Conservation (phyloP, 2,797 vertebrate genomes). For the Catamblyrhynchus diadema region DNA sequence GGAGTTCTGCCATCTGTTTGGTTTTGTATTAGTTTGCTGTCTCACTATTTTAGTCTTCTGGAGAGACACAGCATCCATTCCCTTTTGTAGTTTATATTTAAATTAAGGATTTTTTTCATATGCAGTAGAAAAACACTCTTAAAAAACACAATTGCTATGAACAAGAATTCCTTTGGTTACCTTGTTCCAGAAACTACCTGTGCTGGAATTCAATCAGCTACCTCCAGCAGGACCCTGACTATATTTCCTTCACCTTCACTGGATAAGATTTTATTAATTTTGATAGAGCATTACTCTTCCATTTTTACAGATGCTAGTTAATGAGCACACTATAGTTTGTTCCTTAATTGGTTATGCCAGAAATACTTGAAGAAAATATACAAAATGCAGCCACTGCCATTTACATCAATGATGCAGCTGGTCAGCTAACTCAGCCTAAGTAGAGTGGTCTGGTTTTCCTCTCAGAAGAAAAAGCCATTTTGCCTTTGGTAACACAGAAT, state of each 20-base stretch:
- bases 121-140: neutral
- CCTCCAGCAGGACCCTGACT: neutral
- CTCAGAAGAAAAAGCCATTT: neutral
- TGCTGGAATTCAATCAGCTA: neutral
- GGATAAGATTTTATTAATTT: neutral
- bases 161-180: neutral
- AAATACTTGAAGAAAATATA: neutral
- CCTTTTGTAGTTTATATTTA: neutral
- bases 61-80: neutral
- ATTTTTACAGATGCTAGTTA: neutral
- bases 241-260: neutral
- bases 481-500: neutral
- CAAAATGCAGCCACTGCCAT: neutral
- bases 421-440: neutral
- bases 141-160: neutral
- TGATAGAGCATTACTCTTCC: neutral
- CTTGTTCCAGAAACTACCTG: neutral
- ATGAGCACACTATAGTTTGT: neutral
- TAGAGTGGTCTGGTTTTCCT: neutral
- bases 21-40: neutral
- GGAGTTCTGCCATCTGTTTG: neutral
- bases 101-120: neutral
- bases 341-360: neutral
- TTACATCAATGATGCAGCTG: neutral
- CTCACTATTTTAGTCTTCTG: neutral